A percentile compares a stretch with the other conserved stretches of the same genome.
phyloP scores from a whole-genome alignment of 2,797 vertebrate species.

The Sebastes elongatus region DNA sequence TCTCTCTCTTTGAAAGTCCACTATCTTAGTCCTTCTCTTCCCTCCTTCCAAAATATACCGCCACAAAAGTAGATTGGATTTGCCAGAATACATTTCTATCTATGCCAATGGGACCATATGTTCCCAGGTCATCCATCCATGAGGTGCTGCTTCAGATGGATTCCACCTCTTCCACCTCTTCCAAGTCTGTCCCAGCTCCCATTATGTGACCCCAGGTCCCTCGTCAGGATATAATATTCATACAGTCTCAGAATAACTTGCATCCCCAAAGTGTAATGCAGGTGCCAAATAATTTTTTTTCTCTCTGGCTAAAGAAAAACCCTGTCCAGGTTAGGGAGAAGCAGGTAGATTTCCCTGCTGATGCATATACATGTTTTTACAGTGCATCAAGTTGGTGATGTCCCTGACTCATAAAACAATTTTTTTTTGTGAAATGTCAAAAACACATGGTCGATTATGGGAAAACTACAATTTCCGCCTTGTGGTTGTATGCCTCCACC shows the following conservation, averaged over 20 bases:
- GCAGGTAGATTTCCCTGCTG: constrained; percentile 31
- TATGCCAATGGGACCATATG: constrained; percentile 19
- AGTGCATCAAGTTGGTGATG: neutral
- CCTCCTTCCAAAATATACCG: constrained; percentile 19
- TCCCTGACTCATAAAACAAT: neutral
- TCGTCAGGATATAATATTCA: constrained; percentile 30
- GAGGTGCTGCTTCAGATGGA: constrained; percentile 33
- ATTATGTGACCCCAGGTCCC: constrained; percentile 51
- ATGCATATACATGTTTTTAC: constrained; percentile 3
- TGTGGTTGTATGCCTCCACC: neutral
- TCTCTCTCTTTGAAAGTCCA: constrained; percentile 1
- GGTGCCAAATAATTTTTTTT: constrained; percentile 18
- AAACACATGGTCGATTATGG: neutral
- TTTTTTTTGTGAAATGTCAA: neutral
- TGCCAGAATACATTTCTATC: constrained; percentile 45
- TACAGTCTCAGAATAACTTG: constrained; percentile 19
- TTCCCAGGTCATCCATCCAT: constrained; percentile 54
- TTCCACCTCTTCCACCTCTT: constrained; percentile 28
- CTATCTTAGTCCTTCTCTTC: neutral
- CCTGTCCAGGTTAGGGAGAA: neutral
- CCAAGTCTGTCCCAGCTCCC: constrained; percentile 36
- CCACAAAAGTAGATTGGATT: constrained; percentile 52
- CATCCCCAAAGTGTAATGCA: constrained; percentile 17
- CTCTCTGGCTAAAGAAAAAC: neutral
- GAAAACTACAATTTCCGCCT: neutral